Evolutionary conservation across 2,797 vertebrate species (phyloP), one percentile per base, ranked within the genome.

Genomic region (Eulemur mongoz): DNA sequence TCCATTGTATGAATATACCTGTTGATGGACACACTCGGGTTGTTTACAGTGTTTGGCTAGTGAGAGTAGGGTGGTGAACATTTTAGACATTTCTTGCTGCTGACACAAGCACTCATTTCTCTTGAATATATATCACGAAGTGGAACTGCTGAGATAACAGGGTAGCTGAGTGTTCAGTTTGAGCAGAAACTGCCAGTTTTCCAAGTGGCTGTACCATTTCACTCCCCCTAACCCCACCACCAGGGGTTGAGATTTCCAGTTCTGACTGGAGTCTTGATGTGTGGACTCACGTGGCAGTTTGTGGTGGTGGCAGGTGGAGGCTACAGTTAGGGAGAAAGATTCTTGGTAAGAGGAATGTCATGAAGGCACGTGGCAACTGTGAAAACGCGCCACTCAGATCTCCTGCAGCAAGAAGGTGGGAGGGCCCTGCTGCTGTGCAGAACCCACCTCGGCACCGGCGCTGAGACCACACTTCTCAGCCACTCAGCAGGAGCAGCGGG

Each of bases 371-470:
- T 0, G 75, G 48, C 0, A 5, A 35, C 63, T 6, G 7, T 20
- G 4, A 52, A 11, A 48, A 57, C 2, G 5, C 32, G 11, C n/a
- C 61, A 4, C 27, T 81, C 8, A 0, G n/a, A 27, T 59, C 38
- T 32, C 78, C 23, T 25, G 22, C 45, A 5, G 10, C 7, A 7
- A 7, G 45, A 15, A 17, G 13, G 17, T 22, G n/a, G 15, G 73
- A 45, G 30, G 22, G 32, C 38, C 40, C 25, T 11, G 40, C 52
- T 10, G 52, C 83, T 48, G 32, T 30, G 48, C 1, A 4, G 73
- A 48, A n/a, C 35, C 48, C 30, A 57, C 43, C 18, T 14, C 13
- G 0, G 12, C 1, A 61, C 20, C 1, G 7, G 45, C n/a, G 8
- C 67, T 0, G 14, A 52, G 38, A 61, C 15, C 59, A 20, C 38